phyloP scores from a whole-genome alignment of 30 jellyfish, hydroid and myxozoan species.

The Rhopilema esculentum region DNA sequence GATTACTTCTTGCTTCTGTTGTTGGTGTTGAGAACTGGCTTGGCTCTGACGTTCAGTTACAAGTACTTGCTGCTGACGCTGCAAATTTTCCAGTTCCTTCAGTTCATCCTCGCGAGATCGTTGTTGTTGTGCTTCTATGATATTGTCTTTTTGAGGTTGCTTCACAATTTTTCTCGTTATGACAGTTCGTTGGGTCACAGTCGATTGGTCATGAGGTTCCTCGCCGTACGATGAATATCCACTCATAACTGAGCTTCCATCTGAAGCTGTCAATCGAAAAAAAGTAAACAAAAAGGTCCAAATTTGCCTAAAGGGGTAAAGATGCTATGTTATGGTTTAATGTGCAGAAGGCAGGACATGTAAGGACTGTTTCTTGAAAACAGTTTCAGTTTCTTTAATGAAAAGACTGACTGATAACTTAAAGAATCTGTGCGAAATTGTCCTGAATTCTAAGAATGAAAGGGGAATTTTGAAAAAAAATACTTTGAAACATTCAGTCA shows the following conservation, averaged over 20 bases:
- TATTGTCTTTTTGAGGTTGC: neutral
- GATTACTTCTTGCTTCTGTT: conserved; percentile 11
- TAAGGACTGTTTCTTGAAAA: too few species aligned
- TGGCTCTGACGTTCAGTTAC: conserved; percentile 25
- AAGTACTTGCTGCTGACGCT: conserved; percentile 34
- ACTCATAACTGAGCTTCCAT: conserved; percentile 66
- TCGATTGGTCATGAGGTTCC: conserved; percentile 7
- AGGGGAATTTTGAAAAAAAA: too few species aligned
- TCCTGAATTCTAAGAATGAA: too few species aligned
- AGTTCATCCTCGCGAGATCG: conserved; percentile 9
- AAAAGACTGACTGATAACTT: too few species aligned
- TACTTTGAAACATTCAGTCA: too few species aligned
- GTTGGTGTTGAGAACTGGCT: conserved; percentile 6
- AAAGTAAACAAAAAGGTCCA: neutral
- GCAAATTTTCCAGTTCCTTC: neutral
- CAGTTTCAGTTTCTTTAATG: too few species aligned
- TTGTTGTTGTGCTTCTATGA: conserved; percentile 25
- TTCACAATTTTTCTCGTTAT: conserved; percentile 16
- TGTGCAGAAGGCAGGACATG: too few species aligned
- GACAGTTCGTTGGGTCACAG: neutral
- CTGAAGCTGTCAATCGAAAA: conserved; percentile 33
- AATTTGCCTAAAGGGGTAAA: neutral
- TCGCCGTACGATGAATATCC: conserved; percentile 48
- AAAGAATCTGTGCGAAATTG: too few species aligned
- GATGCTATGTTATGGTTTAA: too few species aligned